Evolutionary conservation across 2,113 vertebrate genomes (phyloP).

Genomic region (Microtus richardsoni): DNA sequence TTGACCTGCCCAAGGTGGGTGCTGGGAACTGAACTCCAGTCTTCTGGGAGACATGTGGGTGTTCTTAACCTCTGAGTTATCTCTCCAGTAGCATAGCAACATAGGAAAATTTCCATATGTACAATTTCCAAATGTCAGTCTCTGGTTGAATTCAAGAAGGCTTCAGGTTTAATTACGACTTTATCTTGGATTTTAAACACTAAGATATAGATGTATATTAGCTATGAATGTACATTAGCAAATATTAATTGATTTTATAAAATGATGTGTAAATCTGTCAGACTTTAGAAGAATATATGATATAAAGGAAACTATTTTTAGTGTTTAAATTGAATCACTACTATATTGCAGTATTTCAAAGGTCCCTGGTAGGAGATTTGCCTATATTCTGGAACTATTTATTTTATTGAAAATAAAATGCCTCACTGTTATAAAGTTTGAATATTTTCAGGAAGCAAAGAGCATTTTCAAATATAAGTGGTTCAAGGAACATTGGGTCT

Average conservation of each 20-base stretch:
- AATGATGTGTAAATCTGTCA: constrained; percentile 36
- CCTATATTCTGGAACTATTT: constrained; percentile 67
- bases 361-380: constrained; percentile 59
- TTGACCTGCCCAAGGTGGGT: background rate
- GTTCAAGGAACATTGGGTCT: constrained; percentile 76
- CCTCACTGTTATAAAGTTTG: constrained; percentile 68
- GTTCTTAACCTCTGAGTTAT: background rate
- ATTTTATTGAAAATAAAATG: constrained; percentile 66
- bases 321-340: constrained; percentile 66
- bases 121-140: background rate
- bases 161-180: constrained; percentile 38
- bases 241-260: constrained; percentile 63
- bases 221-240: constrained; percentile 13
- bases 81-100: background rate
- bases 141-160: background rate
- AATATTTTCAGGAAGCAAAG: constrained; percentile 67
- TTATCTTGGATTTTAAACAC: constrained; percentile 28
- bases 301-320: constrained; percentile 60
- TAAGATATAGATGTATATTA: constrained; percentile 34
- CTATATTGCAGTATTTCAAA: constrained; percentile 63
- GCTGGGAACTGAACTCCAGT: no score
- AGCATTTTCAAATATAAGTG: constrained; percentile 73
- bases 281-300: constrained; percentile 5
- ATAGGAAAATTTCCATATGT: background rate
- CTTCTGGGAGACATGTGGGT: background rate